Conservation (phyloP, 2,113 vertebrate genomes). For the Triplophysa tibetana region DNA sequence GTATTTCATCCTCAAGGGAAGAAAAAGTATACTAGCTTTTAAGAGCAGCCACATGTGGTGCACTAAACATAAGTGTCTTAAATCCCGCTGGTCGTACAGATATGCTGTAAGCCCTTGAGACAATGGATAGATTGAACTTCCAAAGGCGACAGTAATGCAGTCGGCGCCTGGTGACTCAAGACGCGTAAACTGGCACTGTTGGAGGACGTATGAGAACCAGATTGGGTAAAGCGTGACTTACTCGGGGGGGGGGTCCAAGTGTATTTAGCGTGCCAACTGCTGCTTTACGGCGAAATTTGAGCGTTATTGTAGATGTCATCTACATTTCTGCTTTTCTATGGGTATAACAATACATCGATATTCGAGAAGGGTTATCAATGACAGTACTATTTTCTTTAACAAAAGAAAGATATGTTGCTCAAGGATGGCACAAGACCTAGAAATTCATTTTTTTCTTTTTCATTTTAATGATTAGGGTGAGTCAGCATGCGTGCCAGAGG, state of each 20-base stretch:
- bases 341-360: background rate
- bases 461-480: slow-evolving; percentile 42
- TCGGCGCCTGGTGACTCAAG: slow-evolving; percentile 36
- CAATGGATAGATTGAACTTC: slow-evolving; percentile 51
- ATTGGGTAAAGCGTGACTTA: slow-evolving; percentile 45
- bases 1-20: background rate
- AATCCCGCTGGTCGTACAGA: slow-evolving; percentile 48
- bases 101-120: slow-evolving; percentile 44
- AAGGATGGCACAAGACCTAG: slow-evolving; percentile 42
- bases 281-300: background rate
- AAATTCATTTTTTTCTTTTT: slow-evolving; percentile 41
- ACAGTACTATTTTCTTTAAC: background rate
- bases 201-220: slow-evolving; percentile 33
- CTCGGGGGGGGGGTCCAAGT: slow-evolving; percentile 10
- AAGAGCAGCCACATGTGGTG: slow-evolving; percentile 34
- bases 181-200: slow-evolving; percentile 17
- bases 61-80: slow-evolving; percentile 43
- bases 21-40: slow-evolving; percentile 13
- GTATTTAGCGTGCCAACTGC: background rate
- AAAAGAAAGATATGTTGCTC: slow-evolving; percentile 45
- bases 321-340: background rate
- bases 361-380: slow-evolving; percentile 23
- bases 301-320: slow-evolving; percentile 20
- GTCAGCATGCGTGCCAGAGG: slow-evolving; percentile 20
- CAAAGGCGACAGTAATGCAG: slow-evolving; percentile 39